A percentile compares a stretch with the other conserved stretches of the same genome.
These are phyloP conservation scores for Vicugna pacos DNA, from an alignment of 2,113 vertebrate species.

Conservation along the genomic window DNA sequence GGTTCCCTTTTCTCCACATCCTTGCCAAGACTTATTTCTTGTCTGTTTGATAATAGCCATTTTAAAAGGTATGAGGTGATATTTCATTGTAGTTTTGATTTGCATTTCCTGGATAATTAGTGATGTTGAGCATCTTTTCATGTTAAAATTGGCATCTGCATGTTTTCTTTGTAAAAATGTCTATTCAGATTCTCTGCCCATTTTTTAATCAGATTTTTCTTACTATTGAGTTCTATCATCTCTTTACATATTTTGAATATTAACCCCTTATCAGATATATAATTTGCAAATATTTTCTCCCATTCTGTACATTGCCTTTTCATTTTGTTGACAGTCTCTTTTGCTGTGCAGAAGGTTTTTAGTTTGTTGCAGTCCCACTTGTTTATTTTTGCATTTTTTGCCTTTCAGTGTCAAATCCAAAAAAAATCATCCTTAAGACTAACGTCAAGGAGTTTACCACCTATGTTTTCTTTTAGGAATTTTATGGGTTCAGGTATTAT, in stretches of 20 bases:
- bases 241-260: neutral
- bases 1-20: no score
- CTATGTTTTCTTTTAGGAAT: neutral
- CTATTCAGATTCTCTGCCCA: neutral
- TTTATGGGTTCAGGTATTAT: neutral
- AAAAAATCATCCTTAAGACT: neutral
- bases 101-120: neutral
- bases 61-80: no score
- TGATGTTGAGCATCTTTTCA: neutral
- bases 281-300: neutral
- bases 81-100: neutral
- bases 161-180: neutral
- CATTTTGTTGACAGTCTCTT: neutral
- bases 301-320: neutral
- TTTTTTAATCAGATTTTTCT: neutral
- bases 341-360: neutral
- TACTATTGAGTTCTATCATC: neutral
- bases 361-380: neutral
- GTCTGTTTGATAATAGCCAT: no score
- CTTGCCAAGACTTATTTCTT: no score
- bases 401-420: neutral
- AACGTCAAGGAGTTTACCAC: neutral
- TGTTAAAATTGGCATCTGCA: neutral
- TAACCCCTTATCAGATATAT: neutral
- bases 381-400: neutral